phyloP scores from a whole-genome alignment of 2,797 vertebrate species.

The Loriculus beryllinus region DNA sequence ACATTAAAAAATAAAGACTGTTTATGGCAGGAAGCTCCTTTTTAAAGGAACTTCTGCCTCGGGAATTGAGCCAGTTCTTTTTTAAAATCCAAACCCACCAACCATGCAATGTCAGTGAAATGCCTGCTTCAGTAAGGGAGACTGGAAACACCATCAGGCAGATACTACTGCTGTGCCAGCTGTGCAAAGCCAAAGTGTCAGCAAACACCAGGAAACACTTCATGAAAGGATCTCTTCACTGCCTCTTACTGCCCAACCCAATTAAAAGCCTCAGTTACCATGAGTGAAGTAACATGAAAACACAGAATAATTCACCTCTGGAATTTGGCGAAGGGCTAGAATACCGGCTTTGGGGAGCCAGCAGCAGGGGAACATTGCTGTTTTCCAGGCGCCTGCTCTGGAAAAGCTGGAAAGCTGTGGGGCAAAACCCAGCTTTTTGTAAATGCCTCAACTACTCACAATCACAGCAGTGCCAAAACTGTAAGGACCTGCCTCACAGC shows the following conservation, averaged over 20 bases:
- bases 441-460: too few relatives aligned
- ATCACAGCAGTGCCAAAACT: fast-evolving
- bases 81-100: background rate
- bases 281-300: background rate
- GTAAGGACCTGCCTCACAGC: background rate
- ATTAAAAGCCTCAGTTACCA: background rate
- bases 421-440: background rate
- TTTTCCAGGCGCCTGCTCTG: background rate
- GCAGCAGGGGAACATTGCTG: fast-evolving
- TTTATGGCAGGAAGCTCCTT: conserved; percentile 6
- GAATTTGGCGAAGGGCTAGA: background rate
- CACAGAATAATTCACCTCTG: background rate
- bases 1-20: conserved; percentile 56
- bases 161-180: background rate
- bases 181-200: background rate
- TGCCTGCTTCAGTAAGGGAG: background rate
- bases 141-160: background rate
- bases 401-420: background rate
- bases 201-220: background rate
- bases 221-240: background rate
- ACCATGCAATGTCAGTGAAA: background rate
- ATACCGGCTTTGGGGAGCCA: background rate
- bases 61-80: conserved; percentile 21
- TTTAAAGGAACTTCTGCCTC: conserved; percentile 26
- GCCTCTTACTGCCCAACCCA: background rate